These are phyloP conservation scores for Tribolium castaneum DNA, from an alignment of 1,140 invertebrate genomes.

Conservation along the genomic window DNA sequence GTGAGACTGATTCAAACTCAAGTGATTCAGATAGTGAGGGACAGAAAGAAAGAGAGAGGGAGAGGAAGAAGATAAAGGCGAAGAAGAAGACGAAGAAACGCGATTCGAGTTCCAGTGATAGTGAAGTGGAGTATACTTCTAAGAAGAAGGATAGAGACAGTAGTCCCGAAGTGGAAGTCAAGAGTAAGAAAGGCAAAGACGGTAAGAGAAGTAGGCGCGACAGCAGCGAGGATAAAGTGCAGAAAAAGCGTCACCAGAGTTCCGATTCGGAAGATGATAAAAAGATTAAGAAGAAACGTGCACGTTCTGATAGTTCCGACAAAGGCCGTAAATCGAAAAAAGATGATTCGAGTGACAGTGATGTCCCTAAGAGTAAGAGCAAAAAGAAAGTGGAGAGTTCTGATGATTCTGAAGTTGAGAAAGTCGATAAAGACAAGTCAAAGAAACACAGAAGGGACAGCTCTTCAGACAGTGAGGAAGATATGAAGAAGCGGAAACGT, in stretches of 20 bases:
- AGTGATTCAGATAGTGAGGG: conserved; percentile 67
- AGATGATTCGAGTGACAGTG: conserved; percentile 68
- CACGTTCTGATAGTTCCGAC: conserved; percentile 57
- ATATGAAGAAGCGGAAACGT: conserved; percentile 59
- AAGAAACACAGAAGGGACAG: conserved; percentile 79
- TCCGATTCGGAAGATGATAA: conserved; percentile 65
- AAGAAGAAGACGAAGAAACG: conserved; percentile 62
- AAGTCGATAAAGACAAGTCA: conserved; percentile 61
- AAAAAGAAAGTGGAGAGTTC: conserved; percentile 63
- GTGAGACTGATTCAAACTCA: conserved; percentile 58
- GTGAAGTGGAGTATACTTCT: conserved; percentile 57
- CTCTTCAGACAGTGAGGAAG: conserved; percentile 73
- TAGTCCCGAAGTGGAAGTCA: conserved; percentile 48
- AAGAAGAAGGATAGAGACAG: conserved; percentile 55
- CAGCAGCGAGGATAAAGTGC: conserved; percentile 63
- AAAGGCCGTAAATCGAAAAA: conserved; percentile 66
- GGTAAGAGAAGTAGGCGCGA: conserved; percentile 65
- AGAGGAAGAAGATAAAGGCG: conserved; percentile 64
- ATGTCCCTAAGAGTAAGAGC: conserved; percentile 65
- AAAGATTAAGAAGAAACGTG: conserved; percentile 55
- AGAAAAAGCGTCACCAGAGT: conserved; percentile 63
- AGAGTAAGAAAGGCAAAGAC: conserved; percentile 50
- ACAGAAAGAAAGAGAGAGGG: conserved; percentile 64
- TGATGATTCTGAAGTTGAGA: conserved; percentile 62
- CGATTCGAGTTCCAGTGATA: conserved; percentile 61